Conservation (phyloP, 2,113 vertebrate genomes). For the Dipodomys ordii region DNA sequence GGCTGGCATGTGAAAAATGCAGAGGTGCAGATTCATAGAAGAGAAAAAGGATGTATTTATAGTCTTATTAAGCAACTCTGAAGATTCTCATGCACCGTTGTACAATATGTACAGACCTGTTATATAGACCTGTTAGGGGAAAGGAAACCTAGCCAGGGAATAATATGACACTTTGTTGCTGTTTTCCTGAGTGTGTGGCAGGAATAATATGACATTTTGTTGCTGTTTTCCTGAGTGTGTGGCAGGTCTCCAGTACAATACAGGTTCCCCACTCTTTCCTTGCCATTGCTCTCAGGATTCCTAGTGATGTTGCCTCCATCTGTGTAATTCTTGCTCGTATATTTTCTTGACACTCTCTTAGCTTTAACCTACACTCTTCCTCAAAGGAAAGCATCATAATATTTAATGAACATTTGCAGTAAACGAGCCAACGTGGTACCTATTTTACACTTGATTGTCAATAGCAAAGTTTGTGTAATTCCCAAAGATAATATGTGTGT, state of each 20-base stretch:
- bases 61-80: neutral
- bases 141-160: neutral
- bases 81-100: neutral
- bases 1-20: neutral
- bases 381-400: neutral
- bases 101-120: neutral
- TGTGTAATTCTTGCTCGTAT: neutral
- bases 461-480: neutral
- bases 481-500: neutral
- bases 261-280: rapidly evolving
- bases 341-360: neutral
- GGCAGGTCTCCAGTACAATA: neutral
- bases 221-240: neutral
- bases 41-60: neutral
- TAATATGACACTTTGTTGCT: neutral
- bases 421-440: neutral
- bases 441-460: neutral
- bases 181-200: neutral
- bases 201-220: neutral
- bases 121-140: neutral
- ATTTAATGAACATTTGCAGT: neutral
- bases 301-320: too few species aligned
- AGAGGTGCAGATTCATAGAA: neutral
- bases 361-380: neutral
- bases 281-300: too few species aligned